These are phyloP conservation scores for Caenorhabditis wallacei DNA, from an alignment of 2,888 invertebrate species.

Conservation along the genomic window DNA sequence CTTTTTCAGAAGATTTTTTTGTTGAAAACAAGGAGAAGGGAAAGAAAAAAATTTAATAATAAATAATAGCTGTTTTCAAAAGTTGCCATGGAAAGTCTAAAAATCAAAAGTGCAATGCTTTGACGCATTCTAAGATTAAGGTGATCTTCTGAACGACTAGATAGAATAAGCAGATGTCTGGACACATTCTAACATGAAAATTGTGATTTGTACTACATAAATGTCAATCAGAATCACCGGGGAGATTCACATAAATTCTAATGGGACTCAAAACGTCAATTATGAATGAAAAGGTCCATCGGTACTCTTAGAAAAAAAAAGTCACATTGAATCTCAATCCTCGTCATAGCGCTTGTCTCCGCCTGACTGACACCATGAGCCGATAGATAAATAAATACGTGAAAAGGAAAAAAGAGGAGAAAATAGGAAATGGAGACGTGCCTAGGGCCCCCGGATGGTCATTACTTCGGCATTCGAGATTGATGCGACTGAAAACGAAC, in stretches of 20 bases:
- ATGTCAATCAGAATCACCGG: background rate
- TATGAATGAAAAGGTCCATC: background rate
- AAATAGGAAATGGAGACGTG: conserved; percentile 37
- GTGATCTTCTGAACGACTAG: no score
- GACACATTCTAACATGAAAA: no score
- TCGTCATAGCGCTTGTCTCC: conserved; percentile 34
- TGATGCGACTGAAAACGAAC: conserved; percentile 19
- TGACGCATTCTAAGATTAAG: no score
- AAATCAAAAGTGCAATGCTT: no score
- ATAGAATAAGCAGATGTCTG: no score
- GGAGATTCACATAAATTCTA: background rate
- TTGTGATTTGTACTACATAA: background rate
- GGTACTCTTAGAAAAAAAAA: conserved; percentile 8
- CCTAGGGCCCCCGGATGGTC: conserved; percentile 12
- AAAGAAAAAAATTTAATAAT: background rate
- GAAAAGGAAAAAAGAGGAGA: conserved; percentile 17
- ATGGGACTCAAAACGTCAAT: background rate
- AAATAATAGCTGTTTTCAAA: no score
- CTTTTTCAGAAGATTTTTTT: background rate
- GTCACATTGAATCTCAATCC: conserved; percentile 45
- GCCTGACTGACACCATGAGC: conserved; percentile 55
- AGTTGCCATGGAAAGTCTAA: no score
- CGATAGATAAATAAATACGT: conserved; percentile 33
- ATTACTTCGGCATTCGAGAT: conserved; percentile 50
- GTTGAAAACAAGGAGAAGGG: background rate